These are phyloP conservation scores for Cecropterus lyciades DNA, from an alignment of 1,140 invertebrate genomes.

Conservation along the genomic window DNA sequence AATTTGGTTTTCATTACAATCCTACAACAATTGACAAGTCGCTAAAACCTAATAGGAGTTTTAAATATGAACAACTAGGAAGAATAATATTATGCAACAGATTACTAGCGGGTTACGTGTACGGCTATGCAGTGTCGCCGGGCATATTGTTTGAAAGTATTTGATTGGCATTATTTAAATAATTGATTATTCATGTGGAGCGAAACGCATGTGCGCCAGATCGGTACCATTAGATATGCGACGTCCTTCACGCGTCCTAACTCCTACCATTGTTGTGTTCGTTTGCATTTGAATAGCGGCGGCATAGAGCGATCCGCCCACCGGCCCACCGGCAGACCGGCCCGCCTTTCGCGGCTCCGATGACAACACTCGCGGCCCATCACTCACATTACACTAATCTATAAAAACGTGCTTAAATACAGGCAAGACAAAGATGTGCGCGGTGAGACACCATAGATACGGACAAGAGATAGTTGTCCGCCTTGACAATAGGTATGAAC, in stretches of 20 bases:
- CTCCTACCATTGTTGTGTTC: slow-evolving; percentile 79
- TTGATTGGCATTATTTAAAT: slow-evolving; percentile 76
- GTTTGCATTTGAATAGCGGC: slow-evolving; percentile 79
- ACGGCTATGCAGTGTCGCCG: slow-evolving; percentile 59
- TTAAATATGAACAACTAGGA: slow-evolving; percentile 83
- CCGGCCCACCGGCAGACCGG: slow-evolving; percentile 49
- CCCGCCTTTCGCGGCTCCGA: slow-evolving; percentile 57
- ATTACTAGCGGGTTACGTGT: slow-evolving; percentile 64
- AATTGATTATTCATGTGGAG: slow-evolving; percentile 82
- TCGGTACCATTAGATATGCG: slow-evolving; percentile 78
- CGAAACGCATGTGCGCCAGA: slow-evolving; percentile 75
- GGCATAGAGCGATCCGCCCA: slow-evolving; percentile 62
- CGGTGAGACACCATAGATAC: not conserved
- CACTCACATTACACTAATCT: slow-evolving; percentile 39
- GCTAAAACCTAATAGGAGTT: slow-evolving; percentile 82
- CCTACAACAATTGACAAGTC: slow-evolving; percentile 80
- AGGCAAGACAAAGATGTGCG: slow-evolving; percentile 29
- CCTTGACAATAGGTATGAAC: not conserved
- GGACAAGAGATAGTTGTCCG: not conserved
- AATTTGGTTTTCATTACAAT: slow-evolving; percentile 83
- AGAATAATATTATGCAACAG: slow-evolving; percentile 83
- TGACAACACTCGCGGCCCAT: slow-evolving; percentile 51
- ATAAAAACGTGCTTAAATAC: slow-evolving; percentile 40
- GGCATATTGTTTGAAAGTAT: slow-evolving; percentile 54
- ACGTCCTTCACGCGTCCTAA: slow-evolving; percentile 82